Conservation (phyloP, 2,113 vertebrate genomes). For the Galemys pyrenaicus region DNA sequence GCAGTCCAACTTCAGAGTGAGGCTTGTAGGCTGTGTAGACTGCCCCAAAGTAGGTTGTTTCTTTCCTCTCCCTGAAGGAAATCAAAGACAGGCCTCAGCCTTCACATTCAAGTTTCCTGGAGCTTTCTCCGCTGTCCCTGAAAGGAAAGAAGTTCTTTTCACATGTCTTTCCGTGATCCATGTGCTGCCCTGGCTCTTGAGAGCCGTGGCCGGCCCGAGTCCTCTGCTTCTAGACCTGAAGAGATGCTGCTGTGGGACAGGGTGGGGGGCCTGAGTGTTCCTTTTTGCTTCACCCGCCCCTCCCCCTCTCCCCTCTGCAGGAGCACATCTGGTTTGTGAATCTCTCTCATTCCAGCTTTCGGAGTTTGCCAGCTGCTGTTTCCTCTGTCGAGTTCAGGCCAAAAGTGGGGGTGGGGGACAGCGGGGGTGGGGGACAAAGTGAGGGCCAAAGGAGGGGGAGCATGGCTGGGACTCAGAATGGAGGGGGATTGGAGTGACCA, state of each 20-base stretch:
- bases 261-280: neutral
- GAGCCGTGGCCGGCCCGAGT: neutral
- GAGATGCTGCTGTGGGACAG: conserved; percentile 24
- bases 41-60: conserved; percentile 69
- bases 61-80: conserved; percentile 63
- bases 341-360: conserved; percentile 82
- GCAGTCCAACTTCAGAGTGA: neutral
- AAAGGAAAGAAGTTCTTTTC: conserved; percentile 34
- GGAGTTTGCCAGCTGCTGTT: conserved; percentile 85
- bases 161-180: neutral
- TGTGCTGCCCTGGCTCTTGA: neutral
- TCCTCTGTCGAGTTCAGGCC: conserved; percentile 78
- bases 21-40: conserved; percentile 51
- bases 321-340: conserved; percentile 87
- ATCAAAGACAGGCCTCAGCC: conserved; percentile 72
- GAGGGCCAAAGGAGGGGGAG: conserved; percentile 57
- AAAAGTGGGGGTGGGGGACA: conserved; percentile 76
- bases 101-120: conserved; percentile 50
- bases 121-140: conserved; percentile 29
- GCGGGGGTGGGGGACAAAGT: conserved; percentile 37
- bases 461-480: neutral
- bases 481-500: conserved; percentile 50
- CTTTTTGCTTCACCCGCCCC: conserved; percentile 58
- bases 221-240: neutral
- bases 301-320: conserved; percentile 47